Evolutionary conservation across 2,888 invertebrate species (phyloP), one percentile per base, ranked within the genome.

Genomic region (Pollenia labialis): DNA sequence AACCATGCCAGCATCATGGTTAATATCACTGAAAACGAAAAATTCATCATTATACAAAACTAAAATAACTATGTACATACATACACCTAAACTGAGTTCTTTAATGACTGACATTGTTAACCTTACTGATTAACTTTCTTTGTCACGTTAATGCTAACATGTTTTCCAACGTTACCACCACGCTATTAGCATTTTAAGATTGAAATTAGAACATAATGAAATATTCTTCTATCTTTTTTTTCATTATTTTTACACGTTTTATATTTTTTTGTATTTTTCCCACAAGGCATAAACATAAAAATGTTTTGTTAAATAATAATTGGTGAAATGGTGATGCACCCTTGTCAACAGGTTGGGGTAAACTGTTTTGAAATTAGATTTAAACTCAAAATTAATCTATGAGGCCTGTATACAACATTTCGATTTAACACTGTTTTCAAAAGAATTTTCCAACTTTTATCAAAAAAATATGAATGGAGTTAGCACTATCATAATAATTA

Each of bases 61-160:
- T 56, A 42, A 75, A 50, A 42, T 58, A 32, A 54, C 9, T 54
- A 54, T 11, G 18, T 12, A 46, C 23, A 12, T 12, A 46, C 23
- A 12, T 44, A 9, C 18, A 32, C 4, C 11, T 16, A 16, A 44
- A 44, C 42, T 87, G 85, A 80, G 81, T 82, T 75, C 79, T 81
- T 77, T 88, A 88, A 88, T 89, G 88, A 89, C 89, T 92, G 89
- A 90, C 91, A 92, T 91, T 90, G 91, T 90, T 91, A 92, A 90
- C 91, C 92, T 90, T 88, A 88, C 91, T 91, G 91, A 92, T 92
- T 91, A 92, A 90, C 90, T 91, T 91, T 91, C 89, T 85, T 82
- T 81, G 86, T 87, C 86, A 87, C 81, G 84, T 75, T 81, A 85
- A 82, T 69, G 84, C 84, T 72, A 87, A 82, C 87, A 85, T 76